Conservation (phyloP, 2,797 vertebrate genomes). For the Arnoldichthys spilopterus region DNA sequence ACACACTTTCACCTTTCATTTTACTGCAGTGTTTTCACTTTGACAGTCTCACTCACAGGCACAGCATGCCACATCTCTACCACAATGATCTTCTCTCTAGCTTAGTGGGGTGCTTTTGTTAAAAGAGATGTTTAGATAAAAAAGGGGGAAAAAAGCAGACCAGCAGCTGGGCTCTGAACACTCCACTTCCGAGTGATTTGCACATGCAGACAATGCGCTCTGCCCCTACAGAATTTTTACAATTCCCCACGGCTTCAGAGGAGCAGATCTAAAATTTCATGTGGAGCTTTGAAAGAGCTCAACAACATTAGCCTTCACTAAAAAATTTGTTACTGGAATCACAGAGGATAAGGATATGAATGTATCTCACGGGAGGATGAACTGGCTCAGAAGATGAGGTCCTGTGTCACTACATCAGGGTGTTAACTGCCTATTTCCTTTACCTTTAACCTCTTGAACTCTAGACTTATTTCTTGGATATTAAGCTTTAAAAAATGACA, state of each 20-base stretch:
- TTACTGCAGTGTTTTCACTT: constrained; percentile 8
- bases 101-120: neutral
- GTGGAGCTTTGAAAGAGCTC: neutral
- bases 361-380: neutral
- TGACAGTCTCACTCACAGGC: constrained; percentile 2
- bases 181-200: neutral
- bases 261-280: constrained; percentile 4
- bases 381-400: neutral
- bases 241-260: neutral
- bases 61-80: neutral
- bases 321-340: neutral
- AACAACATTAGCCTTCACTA: neutral
- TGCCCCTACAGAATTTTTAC: neutral
- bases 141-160: neutral
- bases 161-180: constrained; percentile 8
- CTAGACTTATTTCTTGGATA: neutral
- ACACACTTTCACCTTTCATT: neutral
- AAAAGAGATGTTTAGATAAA: neutral
- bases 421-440: neutral
- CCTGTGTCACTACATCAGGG: no score
- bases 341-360: neutral
- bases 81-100: constrained; percentile 17
- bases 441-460: neutral
- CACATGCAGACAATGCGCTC: neutral
- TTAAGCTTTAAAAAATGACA: neutral